Evolutionary conservation across 2,113 vertebrate genomes (phyloP).

Genomic region (Psammodynastes pulverulentus): DNA sequence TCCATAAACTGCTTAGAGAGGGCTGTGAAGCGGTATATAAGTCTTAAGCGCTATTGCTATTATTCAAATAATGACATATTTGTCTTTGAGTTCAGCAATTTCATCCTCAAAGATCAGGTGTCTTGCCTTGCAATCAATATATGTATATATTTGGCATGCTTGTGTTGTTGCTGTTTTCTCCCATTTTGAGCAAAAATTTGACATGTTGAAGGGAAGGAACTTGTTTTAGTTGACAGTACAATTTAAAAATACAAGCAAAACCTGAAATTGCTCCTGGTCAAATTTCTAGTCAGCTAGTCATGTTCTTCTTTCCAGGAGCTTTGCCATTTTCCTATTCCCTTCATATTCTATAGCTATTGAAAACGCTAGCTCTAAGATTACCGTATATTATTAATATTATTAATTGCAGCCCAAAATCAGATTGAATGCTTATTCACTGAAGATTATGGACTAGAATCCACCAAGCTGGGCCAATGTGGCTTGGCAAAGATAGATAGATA

Average conservation of each 20-base stretch:
- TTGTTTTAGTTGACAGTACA: neutral
- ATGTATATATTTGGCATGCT: neutral
- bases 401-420: neutral
- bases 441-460: neutral
- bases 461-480: neutral
- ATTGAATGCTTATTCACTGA: neutral
- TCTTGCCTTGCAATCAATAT: neutral
- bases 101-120: neutral
- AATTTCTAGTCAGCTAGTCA: neutral
- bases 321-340: neutral
- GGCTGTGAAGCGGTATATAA: neutral
- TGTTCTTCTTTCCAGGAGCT: neutral
- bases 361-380: neutral
- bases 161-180: neutral
- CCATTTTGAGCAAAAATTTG: neutral
- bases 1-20: neutral
- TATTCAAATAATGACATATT: neutral
- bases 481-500: too few species aligned
- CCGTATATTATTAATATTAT: neutral
- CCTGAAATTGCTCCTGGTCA: neutral
- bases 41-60: neutral
- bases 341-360: neutral
- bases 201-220: neutral
- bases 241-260: neutral
- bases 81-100: neutral